Base-by-base conservation (phyloP, 92 coral and sea anemone species). In the Epizoanthus fatuus region DNA sequence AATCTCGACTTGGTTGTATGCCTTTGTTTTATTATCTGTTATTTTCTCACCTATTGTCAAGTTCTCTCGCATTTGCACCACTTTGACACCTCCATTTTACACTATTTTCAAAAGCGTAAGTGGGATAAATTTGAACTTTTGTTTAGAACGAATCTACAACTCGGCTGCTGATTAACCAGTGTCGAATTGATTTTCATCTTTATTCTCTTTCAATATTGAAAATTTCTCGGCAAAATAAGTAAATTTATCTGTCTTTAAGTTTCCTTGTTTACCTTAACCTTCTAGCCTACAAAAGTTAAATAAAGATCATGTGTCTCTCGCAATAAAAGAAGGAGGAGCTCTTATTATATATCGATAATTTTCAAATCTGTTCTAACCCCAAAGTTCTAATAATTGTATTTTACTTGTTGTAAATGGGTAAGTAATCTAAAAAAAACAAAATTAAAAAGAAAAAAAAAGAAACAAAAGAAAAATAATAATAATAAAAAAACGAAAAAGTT, bases 51-150 rank as follows among this genome's bases (percentile, higher is more conserved):
- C 91, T 85, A 92, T 94, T 92, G 95, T 94, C 63, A 84, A 79
- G 84, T 81, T 89, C 88, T 92, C 91, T 94, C 94, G 85, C 96
- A 91, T 94, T 94, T 92, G 88, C 90, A 77, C 95, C 89, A 93
- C 69, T 91, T 94, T 90, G 86, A 86, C 98, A 91, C 98, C 98
- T 94, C 75, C 77, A 75, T 94, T 88, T 94, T 89, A 94, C 94
- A 91, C 89, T 71, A 87, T 86, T 92, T 90, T 88, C 86, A 92
- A 90, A 85, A 62, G 79, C 90, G 90, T 74, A 94, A 90, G 98
- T 90, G 85, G 92, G 86, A 70, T 86, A 85, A 92, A 92, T 94
- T 92, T 86, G 93, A 90, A 92, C 98, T 94, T 94, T 92, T 88
- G 90, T 84, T 92, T 79, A 62, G 72, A 76, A 37, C 62, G 92